A percentile compares a stretch with the other conserved stretches of the same genome.
phyloP scores from a whole-genome alignment of 2,888 invertebrate species.

The Watsonalla binaria region DNA sequence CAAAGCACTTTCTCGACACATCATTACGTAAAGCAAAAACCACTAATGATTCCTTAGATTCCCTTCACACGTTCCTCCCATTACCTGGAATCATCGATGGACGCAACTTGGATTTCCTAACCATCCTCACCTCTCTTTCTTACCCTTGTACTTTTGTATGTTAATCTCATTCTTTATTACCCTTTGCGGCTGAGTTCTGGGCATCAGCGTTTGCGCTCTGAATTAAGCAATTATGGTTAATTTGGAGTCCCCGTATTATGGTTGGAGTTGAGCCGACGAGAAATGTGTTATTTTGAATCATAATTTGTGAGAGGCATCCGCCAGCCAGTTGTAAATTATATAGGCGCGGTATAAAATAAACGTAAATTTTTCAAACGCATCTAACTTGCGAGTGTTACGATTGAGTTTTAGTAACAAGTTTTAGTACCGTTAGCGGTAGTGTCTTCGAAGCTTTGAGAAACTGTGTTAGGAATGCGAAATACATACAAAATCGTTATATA shows the following conservation, averaged over 20 bases:
- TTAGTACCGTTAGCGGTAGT: neutral
- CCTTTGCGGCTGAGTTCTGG: constrained; percentile 55
- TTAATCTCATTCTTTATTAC: constrained; percentile 36
- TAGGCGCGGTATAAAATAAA: constrained; percentile 39
- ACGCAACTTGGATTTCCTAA: constrained; percentile 22
- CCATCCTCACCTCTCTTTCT: constrained; percentile 39
- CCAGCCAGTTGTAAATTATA: constrained; percentile 76
- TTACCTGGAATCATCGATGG: constrained; percentile 56
- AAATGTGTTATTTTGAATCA: constrained; percentile 76
- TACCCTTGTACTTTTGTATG: constrained; percentile 14
- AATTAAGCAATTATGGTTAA: constrained; percentile 79
- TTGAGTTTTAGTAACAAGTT: constrained; percentile 7
- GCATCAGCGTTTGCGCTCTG: constrained; percentile 63
- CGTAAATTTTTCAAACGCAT: constrained; percentile 39
- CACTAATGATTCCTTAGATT: constrained; percentile 60
- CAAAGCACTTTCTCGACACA: constrained; percentile 32
- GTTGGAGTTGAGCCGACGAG: constrained; percentile 61
- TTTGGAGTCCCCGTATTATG: constrained; percentile 71
- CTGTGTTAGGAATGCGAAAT: neutral
- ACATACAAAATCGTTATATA: too few relatives aligned
- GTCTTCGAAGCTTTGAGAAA: neutral
- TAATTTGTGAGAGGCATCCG: constrained; percentile 77
- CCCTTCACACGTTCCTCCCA: constrained; percentile 66
- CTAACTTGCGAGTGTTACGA: constrained; percentile 25
- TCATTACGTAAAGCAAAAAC: constrained; percentile 55